Conservation (phyloP, 2,113 vertebrate species). For the Percopsis transmontana region DNA sequence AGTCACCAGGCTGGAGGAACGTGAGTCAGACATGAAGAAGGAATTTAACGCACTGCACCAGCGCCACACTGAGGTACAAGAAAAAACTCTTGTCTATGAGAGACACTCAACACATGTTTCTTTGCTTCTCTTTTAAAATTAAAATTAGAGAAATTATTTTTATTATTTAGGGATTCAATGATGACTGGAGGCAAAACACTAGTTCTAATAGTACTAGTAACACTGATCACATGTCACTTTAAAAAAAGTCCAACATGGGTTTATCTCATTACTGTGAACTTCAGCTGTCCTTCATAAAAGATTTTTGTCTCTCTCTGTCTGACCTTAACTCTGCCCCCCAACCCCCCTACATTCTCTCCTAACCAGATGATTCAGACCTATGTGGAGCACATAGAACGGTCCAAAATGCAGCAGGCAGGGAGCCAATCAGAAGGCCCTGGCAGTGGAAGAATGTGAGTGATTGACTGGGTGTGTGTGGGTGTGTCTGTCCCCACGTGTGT, state of each 20-base stretch:
- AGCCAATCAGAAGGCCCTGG: constrained; percentile 87
- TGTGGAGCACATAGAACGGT: constrained; percentile 94
- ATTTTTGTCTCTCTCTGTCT: not conserved
- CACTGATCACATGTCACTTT: too few species aligned
- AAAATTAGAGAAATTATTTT: too few species aligned
- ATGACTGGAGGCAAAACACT: too few species aligned
- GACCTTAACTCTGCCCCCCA: not conserved
- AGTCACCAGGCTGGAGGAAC: constrained; percentile 95
- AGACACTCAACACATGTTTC: not conserved
- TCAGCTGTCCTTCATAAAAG: too few species aligned
- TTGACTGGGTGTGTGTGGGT: not conserved
- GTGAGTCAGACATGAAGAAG: constrained; percentile 98
- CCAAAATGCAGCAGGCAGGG: constrained; percentile 91
- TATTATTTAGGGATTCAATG: too few species aligned
- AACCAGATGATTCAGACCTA: constrained; percentile 98
- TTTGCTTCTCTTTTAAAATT: too few species aligned
- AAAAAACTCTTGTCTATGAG: not conserved
- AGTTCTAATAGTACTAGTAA: too few species aligned
- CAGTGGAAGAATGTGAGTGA: constrained; percentile 89
- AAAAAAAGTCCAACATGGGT: too few species aligned
- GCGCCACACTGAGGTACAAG: constrained; percentile 92
- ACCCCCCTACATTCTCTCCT: constrained; percentile 5
- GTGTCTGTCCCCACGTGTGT: constrained; percentile 23
- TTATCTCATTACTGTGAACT: too few species aligned
- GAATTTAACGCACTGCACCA: constrained; percentile 97